Evolutionary conservation across 2,113 vertebrate genomes (phyloP), one percentile per base, ranked within the genome.

Genomic region (Cyphomyrus plagiostoma): DNA sequence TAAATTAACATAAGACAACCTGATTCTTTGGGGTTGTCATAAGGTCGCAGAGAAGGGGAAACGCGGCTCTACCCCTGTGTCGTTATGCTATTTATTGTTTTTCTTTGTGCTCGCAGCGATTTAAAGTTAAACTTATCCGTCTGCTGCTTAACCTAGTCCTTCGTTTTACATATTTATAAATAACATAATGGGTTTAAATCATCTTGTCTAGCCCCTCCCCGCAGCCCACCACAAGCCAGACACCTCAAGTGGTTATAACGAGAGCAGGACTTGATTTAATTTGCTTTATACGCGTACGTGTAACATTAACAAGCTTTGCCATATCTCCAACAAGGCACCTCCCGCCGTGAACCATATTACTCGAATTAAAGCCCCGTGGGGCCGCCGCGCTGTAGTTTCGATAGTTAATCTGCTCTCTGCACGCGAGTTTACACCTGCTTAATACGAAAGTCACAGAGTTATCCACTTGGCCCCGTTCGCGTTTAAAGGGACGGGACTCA

Each of bases 401-500:
- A 84, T 87, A 87, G 50, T 52, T 53, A 58, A 89, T 62, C 21
- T 89, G 21, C 39, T 74, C 89, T 87, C 88, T 87, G 52, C 52
- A 86, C 74, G 26, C 50, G 53, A 52, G 35, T 88, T 87, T 91
- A 91, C 92, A 92, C 92, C 91, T 92, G 92, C 91, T 93, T 90
- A 86, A 70, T 70, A 82, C 52, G 82, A 90, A 91, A 92, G 90
- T 86, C 90, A 80, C 82, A 3, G 88, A 84, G 66, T 93, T 91
- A 90, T 92, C 91, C 92, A 91, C 90, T 90, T 92, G 80, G 89
- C 88, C 89, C 87, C 89, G 91, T 91, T 92, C 91, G 86, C 86
- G 90, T 92, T 94, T 94, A 92, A 92, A 90, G 93, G 93, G 85
- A 86, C 90, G 39, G 56, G 89, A 92, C 92, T 94, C 93, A 94